Evolutionary conservation across 53 echinoderm and acorn worm genomes (phyloP).

Genomic region (Antedon mediterranea): DNA sequence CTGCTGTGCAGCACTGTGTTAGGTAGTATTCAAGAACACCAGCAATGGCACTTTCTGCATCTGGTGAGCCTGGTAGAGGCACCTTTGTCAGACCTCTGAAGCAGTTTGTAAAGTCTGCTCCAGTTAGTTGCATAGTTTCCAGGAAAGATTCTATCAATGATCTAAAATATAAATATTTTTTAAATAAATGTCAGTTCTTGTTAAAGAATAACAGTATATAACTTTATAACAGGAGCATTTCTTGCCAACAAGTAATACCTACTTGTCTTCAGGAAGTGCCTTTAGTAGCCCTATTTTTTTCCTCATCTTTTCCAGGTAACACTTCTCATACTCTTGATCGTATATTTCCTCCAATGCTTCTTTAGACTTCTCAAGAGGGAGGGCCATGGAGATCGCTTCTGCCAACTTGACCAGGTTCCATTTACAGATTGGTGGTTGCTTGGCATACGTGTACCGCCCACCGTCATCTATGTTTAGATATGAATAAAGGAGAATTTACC

Average conservation of each 20-base stretch:
- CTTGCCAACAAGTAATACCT: slow-evolving; percentile 15
- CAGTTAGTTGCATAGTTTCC: slow-evolving; percentile 47
- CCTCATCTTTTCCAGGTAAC: slow-evolving; percentile 73
- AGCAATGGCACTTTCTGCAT: slow-evolving; percentile 8
- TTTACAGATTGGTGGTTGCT: slow-evolving; percentile 67
- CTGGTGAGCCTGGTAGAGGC: slow-evolving; percentile 43
- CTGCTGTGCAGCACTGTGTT: slow-evolving; percentile 50
- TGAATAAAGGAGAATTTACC: background rate
- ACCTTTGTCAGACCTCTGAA: slow-evolving; percentile 59
- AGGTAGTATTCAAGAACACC: slow-evolving; percentile 22
- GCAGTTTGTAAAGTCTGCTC: slow-evolving; percentile 77
- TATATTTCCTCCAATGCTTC: slow-evolving; percentile 38
- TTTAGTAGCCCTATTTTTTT: slow-evolving; percentile 69
- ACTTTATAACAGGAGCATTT: no score
- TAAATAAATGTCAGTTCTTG: no score
- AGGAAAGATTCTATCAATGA: slow-evolving; percentile 57
- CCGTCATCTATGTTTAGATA: slow-evolving; percentile 61
- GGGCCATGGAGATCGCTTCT: slow-evolving; percentile 54
- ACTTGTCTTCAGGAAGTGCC: slow-evolving; percentile 35
- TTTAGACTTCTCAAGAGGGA: slow-evolving; percentile 52
- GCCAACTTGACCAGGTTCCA: slow-evolving; percentile 84
- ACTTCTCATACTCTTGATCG: slow-evolving; percentile 44
- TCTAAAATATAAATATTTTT: no score
- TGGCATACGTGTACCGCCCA: slow-evolving; percentile 62
- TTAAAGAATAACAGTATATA: no score